phyloP scores from a whole-genome alignment of 37 sponge, comb jelly and placozoan genomes.

The Halichondria panicea region DNA sequence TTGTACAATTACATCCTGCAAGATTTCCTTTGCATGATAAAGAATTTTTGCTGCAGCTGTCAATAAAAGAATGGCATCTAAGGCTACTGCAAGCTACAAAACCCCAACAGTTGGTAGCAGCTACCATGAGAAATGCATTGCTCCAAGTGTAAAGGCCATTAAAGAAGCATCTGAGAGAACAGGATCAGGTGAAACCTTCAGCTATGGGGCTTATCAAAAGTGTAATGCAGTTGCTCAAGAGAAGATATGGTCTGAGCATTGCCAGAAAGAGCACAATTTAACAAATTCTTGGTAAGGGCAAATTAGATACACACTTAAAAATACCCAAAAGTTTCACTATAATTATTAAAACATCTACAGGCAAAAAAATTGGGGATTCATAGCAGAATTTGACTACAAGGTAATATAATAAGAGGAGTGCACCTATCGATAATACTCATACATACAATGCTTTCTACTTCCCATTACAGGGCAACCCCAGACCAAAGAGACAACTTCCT shows the following conservation, averaged over 20 bases:
- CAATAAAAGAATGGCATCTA: conserved; percentile 10
- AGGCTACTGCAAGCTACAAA: conserved; percentile 26
- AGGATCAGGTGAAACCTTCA: conserved; percentile 1
- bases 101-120: conserved; percentile 14
- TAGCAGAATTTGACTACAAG: conserved; percentile 46
- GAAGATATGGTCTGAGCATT: conserved; percentile 64
- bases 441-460: no score
- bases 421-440: no score
- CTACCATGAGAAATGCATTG: conserved; percentile 52
- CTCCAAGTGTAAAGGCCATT: conserved; percentile 35
- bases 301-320: neutral
- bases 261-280: conserved; percentile 47
- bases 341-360: no score
- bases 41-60: neutral
- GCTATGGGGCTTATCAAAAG: conserved; percentile 17
- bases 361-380: conserved; percentile 61
- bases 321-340: neutral
- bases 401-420: no score
- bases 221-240: conserved; percentile 74
- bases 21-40: no score
- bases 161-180: neutral
- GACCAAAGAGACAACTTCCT: conserved; percentile 44
- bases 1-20: no score
- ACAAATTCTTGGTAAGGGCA: conserved; percentile 45
- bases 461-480: conserved; percentile 12